Base-by-base conservation (phyloP, 2,113 vertebrate species). In the Dromas ardeola region DNA sequence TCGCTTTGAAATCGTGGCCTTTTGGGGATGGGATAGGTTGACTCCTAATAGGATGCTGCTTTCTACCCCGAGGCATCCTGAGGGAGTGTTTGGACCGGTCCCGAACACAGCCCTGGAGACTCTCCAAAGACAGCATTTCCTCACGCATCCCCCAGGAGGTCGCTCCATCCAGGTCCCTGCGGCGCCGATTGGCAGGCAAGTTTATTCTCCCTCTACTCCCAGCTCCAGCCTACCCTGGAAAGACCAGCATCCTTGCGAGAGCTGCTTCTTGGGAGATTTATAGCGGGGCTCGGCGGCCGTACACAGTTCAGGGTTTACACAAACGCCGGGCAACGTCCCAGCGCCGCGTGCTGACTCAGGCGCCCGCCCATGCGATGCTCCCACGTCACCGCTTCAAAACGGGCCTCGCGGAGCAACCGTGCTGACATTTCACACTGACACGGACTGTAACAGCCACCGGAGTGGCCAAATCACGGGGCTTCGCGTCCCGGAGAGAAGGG, bases 81-180 rank as follows among this genome's bases (percentile, higher is more conserved):
- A 49, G 30, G 3, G 6, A 13, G 42, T 15, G 6, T 50, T 81
- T 40, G 65, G 15, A 9, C 36, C 2, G 2, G 16, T 59, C 36
- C 52, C 21, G n/a, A 50, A 32, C 8, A 18, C 56, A 62, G 32
- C 30, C 38, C 32, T 45, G 55, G 66, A 72, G 16, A 32, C 12
- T 18, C 25, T 49, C 67, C 49, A n/a, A 32, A 59, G 62, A 7
- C 27, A 34, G 16, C n/a, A 53, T 50, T 63, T 56, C 65, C 80
- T 70, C 1, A 1, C 0, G 0, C 40, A 38, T 66, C 14, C 27
- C 27, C 42, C 15, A 5, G 27, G 15, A 70, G 56, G 20, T 27
- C 0, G 0, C 22, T 69, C 36, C 20, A 11, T 32, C 11, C 20
- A 6, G n/a, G 20, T 42, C 87, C 7, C 1, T 0, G 14, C 17